phyloP scores from a whole-genome alignment of 30 jellyfish, hydroid and myxozoan genomes.

The Cassiopea xamachana region DNA sequence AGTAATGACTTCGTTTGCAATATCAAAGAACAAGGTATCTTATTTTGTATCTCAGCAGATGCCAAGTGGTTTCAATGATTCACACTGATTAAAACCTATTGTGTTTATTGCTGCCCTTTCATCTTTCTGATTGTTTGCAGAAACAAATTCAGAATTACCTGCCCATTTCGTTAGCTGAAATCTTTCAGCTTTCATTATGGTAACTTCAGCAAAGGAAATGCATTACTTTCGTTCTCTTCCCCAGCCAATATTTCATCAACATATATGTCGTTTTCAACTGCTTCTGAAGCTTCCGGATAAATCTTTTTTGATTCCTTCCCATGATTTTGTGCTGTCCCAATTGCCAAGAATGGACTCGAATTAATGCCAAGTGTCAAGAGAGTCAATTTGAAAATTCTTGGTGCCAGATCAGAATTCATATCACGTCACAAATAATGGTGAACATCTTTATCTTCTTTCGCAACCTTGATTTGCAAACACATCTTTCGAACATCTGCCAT shows the following conservation, averaged over 20 bases:
- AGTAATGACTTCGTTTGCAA: background rate
- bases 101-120: constrained; percentile 6
- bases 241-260: background rate
- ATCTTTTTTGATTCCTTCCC: background rate
- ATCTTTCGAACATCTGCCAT: constrained; percentile 49
- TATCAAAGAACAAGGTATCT: background rate
- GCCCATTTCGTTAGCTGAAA: constrained; percentile 4
- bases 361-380: background rate
- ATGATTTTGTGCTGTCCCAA: background rate
- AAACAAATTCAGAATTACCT: background rate
- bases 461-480: constrained; percentile 31
- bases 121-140: background rate
- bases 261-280: background rate
- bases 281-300: background rate
- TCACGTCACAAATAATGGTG: constrained; percentile 47
- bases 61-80: constrained; percentile 8
- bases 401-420: constrained; percentile 17
- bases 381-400: background rate
- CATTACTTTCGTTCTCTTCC: background rate
- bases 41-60: constrained; percentile 12
- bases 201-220: background rate
- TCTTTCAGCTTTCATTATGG: background rate
- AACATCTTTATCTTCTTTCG: constrained; percentile 16
- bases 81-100: constrained; percentile 9
- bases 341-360: background rate